A percentile compares a stretch with the other conserved stretches of the same genome.
phyloP scores from a whole-genome alignment of 2,888 invertebrate genomes.

The Heliconius erato region DNA sequence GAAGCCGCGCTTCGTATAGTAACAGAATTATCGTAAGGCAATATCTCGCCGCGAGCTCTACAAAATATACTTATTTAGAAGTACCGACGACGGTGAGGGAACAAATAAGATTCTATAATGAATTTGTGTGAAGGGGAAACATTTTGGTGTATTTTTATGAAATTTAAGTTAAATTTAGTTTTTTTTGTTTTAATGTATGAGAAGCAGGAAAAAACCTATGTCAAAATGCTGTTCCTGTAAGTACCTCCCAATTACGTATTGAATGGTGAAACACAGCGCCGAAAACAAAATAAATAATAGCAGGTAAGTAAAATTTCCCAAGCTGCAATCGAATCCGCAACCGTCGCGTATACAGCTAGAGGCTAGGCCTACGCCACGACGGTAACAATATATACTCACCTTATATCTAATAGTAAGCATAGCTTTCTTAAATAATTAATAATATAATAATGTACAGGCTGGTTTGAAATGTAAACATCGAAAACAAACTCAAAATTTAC shows the following conservation, averaged over 20 bases:
- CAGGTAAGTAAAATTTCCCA: too few species aligned
- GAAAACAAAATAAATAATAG: not conserved
- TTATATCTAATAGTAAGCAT: too few species aligned
- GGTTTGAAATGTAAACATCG: not conserved
- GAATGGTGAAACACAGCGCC: not conserved
- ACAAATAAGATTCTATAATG: not conserved
- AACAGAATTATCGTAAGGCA: constrained; percentile 13
- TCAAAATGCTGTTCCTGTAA: not conserved
- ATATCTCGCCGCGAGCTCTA: constrained; percentile 11
- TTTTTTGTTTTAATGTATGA: not conserved
- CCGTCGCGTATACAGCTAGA: too few species aligned
- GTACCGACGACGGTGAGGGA: not conserved
- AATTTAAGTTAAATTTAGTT: not conserved
- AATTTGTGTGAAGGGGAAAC: constrained; percentile 1
- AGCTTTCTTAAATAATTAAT: too few species aligned
- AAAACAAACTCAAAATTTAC: not conserved
- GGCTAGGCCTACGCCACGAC: too few species aligned
- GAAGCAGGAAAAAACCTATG: not conserved
- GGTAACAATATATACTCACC: too few species aligned
- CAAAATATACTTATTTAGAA: not conserved
- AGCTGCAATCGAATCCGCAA: too few species aligned
- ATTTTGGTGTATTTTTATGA: constrained; percentile 6
- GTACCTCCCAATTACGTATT: not conserved
- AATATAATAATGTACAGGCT: too few species aligned
- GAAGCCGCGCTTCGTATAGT: constrained; percentile 3